Conservation (phyloP, 2,888 invertebrate species). For the Phaedon cochleariae region DNA sequence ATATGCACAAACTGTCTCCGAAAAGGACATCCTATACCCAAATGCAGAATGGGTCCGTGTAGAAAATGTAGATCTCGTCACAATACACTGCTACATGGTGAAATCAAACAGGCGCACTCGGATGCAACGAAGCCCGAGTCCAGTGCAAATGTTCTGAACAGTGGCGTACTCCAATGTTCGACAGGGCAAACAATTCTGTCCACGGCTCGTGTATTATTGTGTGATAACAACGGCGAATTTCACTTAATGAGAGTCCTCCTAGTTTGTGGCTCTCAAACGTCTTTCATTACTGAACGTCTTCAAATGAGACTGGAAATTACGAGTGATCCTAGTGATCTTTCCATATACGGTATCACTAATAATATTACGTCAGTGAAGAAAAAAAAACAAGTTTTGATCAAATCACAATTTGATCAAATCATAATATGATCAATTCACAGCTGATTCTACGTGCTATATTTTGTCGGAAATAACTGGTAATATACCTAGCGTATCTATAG, state of each 20-base stretch:
- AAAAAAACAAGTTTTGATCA: slow-evolving; percentile 8
- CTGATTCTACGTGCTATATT: slow-evolving; percentile 16
- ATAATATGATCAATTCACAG: slow-evolving; percentile 2
- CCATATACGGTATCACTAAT: slow-evolving; percentile 17
- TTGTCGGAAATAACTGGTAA: slow-evolving; percentile 18
- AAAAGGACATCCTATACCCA: slow-evolving; percentile 1
- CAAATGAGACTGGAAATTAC: slow-evolving; percentile 3
- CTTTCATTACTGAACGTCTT: slow-evolving; percentile 13
- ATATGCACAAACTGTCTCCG: slow-evolving; percentile 19
- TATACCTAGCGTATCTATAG: slow-evolving; percentile 9
- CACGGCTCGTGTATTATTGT: slow-evolving; percentile 5
- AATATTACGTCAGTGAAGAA: slow-evolving; percentile 16
- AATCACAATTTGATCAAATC: no score
- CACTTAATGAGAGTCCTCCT: slow-evolving; percentile 8
- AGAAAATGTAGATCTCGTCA: slow-evolving; percentile 14
- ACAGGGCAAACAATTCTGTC: slow-evolving; percentile 5
- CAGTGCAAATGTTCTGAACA: neutral
- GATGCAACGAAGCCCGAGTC: neutral
- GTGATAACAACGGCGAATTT: slow-evolving; percentile 2
- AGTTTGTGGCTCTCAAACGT: slow-evolving; percentile 22
- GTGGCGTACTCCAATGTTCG: no score
- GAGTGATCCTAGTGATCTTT: slow-evolving; percentile 11
- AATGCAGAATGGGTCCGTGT: slow-evolving; percentile 12
- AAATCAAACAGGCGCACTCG: no score
- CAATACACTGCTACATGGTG: no score